A percentile compares a stretch with the other conserved stretches of the same genome.
Conservation (phyloP, 1,140 invertebrate genomes). For the Tetramorium simillimum region DNA sequence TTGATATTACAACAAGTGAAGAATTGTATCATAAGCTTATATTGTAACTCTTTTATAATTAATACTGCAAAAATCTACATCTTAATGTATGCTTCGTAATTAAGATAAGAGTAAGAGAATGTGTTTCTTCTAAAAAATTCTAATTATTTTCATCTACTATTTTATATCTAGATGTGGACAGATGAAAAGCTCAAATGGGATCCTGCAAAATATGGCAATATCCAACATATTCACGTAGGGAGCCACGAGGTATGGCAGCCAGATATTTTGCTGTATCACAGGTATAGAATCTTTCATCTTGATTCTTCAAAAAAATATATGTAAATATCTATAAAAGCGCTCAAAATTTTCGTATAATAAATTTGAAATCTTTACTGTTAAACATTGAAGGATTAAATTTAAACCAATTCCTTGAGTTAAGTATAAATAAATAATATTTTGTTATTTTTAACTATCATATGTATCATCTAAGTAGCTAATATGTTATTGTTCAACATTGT, state of each 20-base stretch:
- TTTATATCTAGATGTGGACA: slow-evolving; percentile 86
- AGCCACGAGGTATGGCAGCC: slow-evolving; percentile 90
- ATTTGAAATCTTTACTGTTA: not conserved
- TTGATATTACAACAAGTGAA: too few species aligned
- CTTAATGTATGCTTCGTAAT: not conserved
- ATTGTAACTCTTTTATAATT: too few species aligned
- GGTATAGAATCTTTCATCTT: slow-evolving; percentile 77
- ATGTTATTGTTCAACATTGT: too few species aligned
- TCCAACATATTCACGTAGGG: slow-evolving; percentile 86
- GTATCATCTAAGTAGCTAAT: too few species aligned
- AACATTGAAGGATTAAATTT: too few species aligned
- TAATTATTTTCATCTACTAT: not conserved
- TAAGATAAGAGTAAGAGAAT: not conserved
- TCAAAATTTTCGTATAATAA: too few species aligned
- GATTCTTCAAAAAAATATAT: slow-evolving; percentile 20
- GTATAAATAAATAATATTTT: too few species aligned
- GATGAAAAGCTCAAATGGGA: slow-evolving; percentile 90
- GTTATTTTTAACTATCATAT: too few species aligned
- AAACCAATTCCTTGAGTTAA: too few species aligned
- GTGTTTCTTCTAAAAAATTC: not conserved
- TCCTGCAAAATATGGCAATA: slow-evolving; percentile 86
- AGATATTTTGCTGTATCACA: slow-evolving; percentile 89
- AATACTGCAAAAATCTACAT: not conserved
- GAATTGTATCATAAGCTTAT: too few species aligned
- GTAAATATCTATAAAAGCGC: not conserved